A percentile compares a stretch with the other conserved stretches of the same genome.
Conservation (phyloP, 30 jellyfish, hydroid and myxozoan species). For the Kudoa iwatai region DNA sequence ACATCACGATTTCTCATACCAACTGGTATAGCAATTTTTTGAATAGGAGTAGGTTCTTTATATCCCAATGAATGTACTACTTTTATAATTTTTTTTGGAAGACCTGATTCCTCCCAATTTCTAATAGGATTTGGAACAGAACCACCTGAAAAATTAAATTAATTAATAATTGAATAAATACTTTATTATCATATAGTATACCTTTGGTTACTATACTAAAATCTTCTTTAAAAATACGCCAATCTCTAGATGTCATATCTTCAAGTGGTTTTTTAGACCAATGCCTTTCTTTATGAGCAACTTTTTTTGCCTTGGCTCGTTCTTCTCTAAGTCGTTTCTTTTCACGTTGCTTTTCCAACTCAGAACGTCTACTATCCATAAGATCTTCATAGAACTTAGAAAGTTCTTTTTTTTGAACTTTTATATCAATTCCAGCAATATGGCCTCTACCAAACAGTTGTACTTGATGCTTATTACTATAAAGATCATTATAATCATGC, state of each 20-base stretch:
- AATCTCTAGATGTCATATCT: conserved; percentile 67
- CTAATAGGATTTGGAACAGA: conserved; percentile 48
- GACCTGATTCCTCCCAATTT: conserved; percentile 30
- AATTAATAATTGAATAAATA: no score
- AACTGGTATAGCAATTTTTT: conserved; percentile 71
- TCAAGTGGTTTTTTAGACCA: conserved; percentile 36
- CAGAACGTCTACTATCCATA: conserved; percentile 45
- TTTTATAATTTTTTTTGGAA: conserved; percentile 27
- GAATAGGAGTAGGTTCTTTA: conserved; percentile 93
- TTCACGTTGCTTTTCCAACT: conserved; percentile 22
- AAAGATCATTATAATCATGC: conserved; percentile 42
- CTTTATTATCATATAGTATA: no score
- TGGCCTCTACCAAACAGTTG: conserved; percentile 79
- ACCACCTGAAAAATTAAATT: no score
- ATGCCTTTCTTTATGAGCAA: conserved; percentile 46
- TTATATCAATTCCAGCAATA: conserved; percentile 80
- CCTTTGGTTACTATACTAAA: conserved; percentile 30
- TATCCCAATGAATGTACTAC: conserved; percentile 20
- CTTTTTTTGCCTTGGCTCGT: no score
- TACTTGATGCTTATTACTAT: conserved; percentile 38
- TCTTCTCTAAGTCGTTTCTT: neutral
- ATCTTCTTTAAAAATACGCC: conserved; percentile 82
- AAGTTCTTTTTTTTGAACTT: conserved; percentile 27
- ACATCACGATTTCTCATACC: conserved; percentile 67
- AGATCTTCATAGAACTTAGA: conserved; percentile 47